Evolutionary conservation across 1,140 invertebrate genomes (phyloP).

Genomic region (Zaprionus camerounensis): DNA sequence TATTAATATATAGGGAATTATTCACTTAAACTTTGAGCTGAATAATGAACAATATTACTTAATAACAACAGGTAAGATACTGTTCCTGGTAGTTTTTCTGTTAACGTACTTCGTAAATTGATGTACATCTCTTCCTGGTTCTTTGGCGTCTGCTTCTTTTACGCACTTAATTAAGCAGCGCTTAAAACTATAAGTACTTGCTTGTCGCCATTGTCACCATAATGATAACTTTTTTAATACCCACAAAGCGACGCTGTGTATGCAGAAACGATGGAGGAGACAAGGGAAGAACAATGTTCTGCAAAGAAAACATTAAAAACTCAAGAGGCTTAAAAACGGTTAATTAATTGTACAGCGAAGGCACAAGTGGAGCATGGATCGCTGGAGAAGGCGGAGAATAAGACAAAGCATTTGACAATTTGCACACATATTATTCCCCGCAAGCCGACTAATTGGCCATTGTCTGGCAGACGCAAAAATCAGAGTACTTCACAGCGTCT

Average conservation of each 20-base stretch:
- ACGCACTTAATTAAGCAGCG: conserved; percentile 20
- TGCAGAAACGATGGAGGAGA: neutral
- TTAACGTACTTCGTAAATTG: neutral
- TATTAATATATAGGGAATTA: no score
- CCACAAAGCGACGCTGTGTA: conserved; percentile 22
- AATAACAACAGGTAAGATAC: neutral
- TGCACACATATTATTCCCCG: conserved; percentile 8
- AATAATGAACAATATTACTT: no score
- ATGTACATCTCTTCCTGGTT: neutral
- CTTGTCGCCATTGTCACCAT: conserved; percentile 14
- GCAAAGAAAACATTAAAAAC: conserved; percentile 22
- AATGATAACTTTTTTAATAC: conserved; percentile 47
- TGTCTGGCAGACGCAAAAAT: conserved; percentile 31
- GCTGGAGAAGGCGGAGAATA: neutral
- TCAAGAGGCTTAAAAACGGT: conserved; percentile 17
- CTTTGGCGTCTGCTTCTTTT: conserved; percentile 1
- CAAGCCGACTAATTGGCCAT: conserved; percentile 38
- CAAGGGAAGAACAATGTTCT: neutral
- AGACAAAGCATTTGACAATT: conserved; percentile 11
- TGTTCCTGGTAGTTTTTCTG: neutral
- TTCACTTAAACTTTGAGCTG: no score
- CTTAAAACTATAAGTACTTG: conserved; percentile 24
- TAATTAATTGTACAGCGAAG: conserved; percentile 32
- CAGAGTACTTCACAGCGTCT: conserved; percentile 25
- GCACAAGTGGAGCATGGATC: neutral